These are phyloP conservation scores for Saguinus imperator DNA, from an alignment of 2,113 vertebrate genomes.

Conservation along the genomic window DNA sequence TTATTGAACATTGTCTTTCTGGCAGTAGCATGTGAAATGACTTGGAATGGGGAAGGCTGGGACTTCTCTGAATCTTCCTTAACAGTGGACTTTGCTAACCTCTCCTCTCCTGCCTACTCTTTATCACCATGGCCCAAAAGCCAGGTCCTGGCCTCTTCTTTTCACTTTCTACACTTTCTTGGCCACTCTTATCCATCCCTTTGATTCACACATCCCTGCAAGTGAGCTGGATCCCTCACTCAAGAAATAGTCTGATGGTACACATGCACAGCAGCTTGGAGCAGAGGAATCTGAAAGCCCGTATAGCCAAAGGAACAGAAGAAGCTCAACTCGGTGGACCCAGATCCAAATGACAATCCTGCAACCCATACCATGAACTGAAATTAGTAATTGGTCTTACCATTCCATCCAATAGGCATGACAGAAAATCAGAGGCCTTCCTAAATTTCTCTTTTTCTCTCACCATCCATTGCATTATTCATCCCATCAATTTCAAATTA, in stretches of 20 bases:
- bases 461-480: not conserved
- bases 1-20: too few species aligned
- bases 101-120: not conserved
- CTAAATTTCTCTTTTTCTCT: not conserved
- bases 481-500: not conserved
- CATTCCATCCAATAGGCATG: not conserved
- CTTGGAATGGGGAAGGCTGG: too few species aligned
- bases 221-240: not conserved
- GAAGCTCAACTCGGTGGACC: not conserved
- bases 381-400: not conserved
- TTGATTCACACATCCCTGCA: not conserved
- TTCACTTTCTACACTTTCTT: not conserved
- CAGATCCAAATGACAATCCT: not conserved
- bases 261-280: not conserved
- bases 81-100: not conserved
- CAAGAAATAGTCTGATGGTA: not conserved
- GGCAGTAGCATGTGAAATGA: too few species aligned
- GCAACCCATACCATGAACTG: not conserved
- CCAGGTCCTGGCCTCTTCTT: not conserved
- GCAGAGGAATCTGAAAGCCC: not conserved
- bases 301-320: not conserved
- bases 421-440: not conserved
- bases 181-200: too few species aligned
- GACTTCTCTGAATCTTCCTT: not conserved
- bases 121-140: rapidly evolving